phyloP scores from a whole-genome alignment of 2,888 invertebrate genomes.

The Calephelis perditalis region DNA sequence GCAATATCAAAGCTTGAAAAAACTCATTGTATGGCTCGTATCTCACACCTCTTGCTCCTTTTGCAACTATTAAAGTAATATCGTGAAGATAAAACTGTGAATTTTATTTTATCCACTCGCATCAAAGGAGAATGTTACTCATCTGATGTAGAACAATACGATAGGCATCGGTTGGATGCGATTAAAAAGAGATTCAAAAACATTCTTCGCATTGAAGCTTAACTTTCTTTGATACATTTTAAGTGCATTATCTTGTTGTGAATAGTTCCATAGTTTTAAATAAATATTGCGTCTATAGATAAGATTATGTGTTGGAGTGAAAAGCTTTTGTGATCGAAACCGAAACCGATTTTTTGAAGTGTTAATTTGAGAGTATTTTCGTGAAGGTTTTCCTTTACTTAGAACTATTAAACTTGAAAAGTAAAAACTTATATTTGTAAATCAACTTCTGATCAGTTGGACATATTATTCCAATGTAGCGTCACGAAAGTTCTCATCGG shows the following conservation, averaged over 20 bases:
- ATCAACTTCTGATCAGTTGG: no score
- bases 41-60: conserved; percentile 48
- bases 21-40: conserved; percentile 52
- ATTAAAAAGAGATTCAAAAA: conserved; percentile 59
- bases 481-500: no score
- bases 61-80: conserved; percentile 69
- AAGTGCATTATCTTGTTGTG: conserved; percentile 65
- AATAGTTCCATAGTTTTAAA: conserved; percentile 40
- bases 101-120: conserved; percentile 61
- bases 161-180: conserved; percentile 57
- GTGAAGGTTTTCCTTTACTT: no score
- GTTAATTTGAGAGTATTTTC: no score
- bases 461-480: no score
- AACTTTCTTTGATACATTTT: conserved; percentile 51
- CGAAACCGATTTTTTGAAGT: no score
- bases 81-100: conserved; percentile 54
- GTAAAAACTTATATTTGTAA: no score
- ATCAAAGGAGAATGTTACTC: conserved; percentile 57
- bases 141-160: conserved; percentile 67
- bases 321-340: conserved; percentile 14
- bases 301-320: conserved; percentile 23
- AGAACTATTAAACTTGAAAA: no score
- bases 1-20: conserved; percentile 54
- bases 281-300: conserved; percentile 26
- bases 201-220: conserved; percentile 50